Evolutionary conservation across 1,140 invertebrate species (phyloP).

Genomic region (Papilio polytes): DNA sequence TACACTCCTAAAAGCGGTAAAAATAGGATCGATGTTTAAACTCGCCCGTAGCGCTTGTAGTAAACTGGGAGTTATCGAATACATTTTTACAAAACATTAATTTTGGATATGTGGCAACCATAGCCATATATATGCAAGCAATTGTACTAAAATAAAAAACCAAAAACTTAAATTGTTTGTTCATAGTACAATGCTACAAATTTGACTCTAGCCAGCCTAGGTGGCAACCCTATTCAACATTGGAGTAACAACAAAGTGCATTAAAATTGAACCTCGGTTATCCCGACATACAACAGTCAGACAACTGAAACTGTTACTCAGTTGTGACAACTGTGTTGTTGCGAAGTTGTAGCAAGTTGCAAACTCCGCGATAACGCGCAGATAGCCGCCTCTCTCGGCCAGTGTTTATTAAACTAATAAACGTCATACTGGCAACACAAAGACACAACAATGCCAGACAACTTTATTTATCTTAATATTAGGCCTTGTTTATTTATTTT

Average conservation of each 20-base stretch:
- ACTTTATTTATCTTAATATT: neutral
- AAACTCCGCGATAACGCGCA: conserved; percentile 33
- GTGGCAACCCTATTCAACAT: conserved; percentile 6
- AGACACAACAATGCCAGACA: conserved; percentile 9
- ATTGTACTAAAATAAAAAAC: too few relatives aligned
- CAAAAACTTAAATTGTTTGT: too few relatives aligned
- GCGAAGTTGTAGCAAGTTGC: conserved; percentile 36
- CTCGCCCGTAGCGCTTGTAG: too few relatives aligned
- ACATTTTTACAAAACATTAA: too few relatives aligned
- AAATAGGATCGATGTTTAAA: too few relatives aligned
- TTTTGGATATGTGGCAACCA: too few relatives aligned
- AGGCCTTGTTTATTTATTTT: neutral
- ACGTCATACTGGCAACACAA: conserved; percentile 32
- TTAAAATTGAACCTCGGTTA: neutral
- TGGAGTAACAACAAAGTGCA: neutral
- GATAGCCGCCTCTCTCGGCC: conserved; percentile 30
- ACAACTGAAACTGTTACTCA: conserved; percentile 21
- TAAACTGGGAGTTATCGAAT: too few relatives aligned
- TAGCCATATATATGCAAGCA: too few relatives aligned
- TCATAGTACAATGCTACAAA: too few relatives aligned
- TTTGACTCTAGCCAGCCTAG: neutral
- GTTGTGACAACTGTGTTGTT: conserved; percentile 24
- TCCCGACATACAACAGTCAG: neutral
- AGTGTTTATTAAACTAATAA: conserved; percentile 41
- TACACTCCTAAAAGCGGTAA: too few relatives aligned